Conservation (phyloP, 2,113 vertebrate genomes). For the Nettapus auritus region DNA sequence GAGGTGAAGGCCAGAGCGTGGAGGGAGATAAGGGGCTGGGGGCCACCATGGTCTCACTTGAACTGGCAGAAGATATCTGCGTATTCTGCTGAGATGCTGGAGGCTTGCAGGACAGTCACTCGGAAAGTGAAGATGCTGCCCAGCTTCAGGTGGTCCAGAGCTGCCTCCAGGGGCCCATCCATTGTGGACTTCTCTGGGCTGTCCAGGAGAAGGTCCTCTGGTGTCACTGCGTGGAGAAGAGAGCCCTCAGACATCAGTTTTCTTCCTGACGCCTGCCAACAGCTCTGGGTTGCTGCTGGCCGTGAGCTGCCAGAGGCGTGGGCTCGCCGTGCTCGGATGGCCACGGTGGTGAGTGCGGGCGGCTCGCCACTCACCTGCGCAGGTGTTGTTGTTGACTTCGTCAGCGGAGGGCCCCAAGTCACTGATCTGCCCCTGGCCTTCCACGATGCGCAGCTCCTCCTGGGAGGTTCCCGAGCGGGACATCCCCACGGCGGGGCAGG, state of each 20-base stretch:
- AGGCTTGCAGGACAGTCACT: conserved; percentile 95
- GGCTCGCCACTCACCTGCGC: conserved; percentile 77
- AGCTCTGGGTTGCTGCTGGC: neutral
- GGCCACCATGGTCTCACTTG: conserved; percentile 80
- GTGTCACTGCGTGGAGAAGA: conserved; percentile 60
- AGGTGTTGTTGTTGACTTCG: conserved; percentile 98
- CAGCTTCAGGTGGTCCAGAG: conserved; percentile 88
- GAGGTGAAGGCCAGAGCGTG: neutral
- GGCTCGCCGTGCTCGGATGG: fast-evolving
- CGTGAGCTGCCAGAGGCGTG: neutral
- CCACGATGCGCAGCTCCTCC: conserved; percentile 94
- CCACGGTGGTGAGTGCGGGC: fast-evolving
- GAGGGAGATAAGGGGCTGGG: neutral
- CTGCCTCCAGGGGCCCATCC: conserved; percentile 76
- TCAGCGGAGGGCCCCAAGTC: conserved; percentile 88
- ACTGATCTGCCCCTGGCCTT: conserved; percentile 90
- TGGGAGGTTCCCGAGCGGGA: conserved; percentile 90
- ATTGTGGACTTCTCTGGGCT: conserved; percentile 79
- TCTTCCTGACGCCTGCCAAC: neutral
- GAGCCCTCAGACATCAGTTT: neutral
- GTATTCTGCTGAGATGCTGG: conserved; percentile 95
- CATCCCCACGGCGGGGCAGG: conserved; percentile 83
- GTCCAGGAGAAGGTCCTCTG: conserved; percentile 82
- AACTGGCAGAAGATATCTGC: conserved; percentile 99
- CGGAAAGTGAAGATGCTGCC: conserved; percentile 94